Percentiles rank a stretch among this genome's conserved stretches.
These are phyloP conservation scores for Chrysina gloriosa DNA, from an alignment of 2,888 invertebrate genomes.

Conservation along the genomic window DNA sequence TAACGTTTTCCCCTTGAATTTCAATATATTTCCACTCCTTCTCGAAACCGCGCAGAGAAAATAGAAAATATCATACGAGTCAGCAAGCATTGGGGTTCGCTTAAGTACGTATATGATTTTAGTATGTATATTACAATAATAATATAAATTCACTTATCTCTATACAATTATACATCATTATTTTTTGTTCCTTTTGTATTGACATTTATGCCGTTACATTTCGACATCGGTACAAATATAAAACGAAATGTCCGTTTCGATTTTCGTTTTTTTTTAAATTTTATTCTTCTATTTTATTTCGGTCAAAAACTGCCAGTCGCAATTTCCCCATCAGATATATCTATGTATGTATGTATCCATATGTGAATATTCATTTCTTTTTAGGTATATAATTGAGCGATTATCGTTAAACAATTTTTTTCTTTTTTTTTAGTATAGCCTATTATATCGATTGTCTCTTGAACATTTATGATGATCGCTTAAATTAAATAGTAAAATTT, in stretches of 20 bases:
- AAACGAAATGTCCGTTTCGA: neutral
- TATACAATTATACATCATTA: neutral
- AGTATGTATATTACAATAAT: neutral
- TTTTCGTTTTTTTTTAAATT: neutral
- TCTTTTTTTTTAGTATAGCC: too few relatives aligned
- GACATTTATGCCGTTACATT: neutral
- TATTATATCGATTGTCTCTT: too few relatives aligned
- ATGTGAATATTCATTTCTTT: too few relatives aligned
- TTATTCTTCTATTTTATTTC: neutral
- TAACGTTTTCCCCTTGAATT: neutral
- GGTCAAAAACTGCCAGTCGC: constrained; percentile 19
- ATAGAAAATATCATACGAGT: neutral
- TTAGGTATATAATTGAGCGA: too few relatives aligned
- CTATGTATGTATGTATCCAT: too few relatives aligned
- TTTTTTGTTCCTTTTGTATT: neutral
- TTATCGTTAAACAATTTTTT: too few relatives aligned
- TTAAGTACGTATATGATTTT: too few relatives aligned
- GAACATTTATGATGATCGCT: too few relatives aligned
- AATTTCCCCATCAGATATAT: neutral
- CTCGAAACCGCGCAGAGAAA: too few relatives aligned
- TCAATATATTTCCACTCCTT: too few relatives aligned
- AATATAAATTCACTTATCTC: neutral
- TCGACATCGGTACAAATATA: neutral
- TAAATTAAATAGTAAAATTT: too few relatives aligned
- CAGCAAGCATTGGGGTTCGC: neutral